Conservation (phyloP, 2,113 vertebrate species). For the Craseonycteris thonglongyai region DNA sequence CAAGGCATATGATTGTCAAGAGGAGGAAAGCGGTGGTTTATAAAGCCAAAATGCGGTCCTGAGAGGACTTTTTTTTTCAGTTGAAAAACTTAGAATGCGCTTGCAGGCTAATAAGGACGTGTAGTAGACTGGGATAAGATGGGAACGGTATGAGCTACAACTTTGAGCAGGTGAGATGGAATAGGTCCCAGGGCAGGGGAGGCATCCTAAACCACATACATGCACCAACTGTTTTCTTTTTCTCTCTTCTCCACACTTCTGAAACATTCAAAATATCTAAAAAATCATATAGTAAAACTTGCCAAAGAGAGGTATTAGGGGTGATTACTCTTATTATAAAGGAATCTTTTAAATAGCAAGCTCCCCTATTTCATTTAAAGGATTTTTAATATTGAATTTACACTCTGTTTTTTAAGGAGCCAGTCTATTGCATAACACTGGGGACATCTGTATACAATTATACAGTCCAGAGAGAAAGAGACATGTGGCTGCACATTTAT, state of each 20-base stretch:
- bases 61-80: not conserved
- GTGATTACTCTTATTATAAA: slow-evolving; percentile 51
- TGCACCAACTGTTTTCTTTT: not conserved
- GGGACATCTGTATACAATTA: slow-evolving; percentile 65
- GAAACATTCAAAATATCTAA: slow-evolving; percentile 21
- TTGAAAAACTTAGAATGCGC: not conserved
- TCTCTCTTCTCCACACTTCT: not conserved
- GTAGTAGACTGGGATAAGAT: not conserved
- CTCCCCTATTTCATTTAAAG: not conserved
- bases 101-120: not conserved
- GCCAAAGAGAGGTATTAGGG: slow-evolving; percentile 26
- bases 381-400: slow-evolving; percentile 56
- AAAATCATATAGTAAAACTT: slow-evolving; percentile 52
- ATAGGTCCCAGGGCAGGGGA: rapidly evolving
- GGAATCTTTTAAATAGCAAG: slow-evolving; percentile 35
- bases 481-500: slow-evolving; percentile 35
- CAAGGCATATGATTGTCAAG: not conserved
- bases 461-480: not conserved
- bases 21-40: not conserved
- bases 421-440: not conserved
- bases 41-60: not conserved
- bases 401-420: slow-evolving; percentile 18
- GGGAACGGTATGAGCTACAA: not conserved
- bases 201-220: not conserved
- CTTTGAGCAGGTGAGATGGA: not conserved